Percentiles rank a stretch among this genome's conserved stretches.
Evolutionary conservation across 2,888 invertebrate species (phyloP).

Genomic region (Stenodema calcarata): DNA sequence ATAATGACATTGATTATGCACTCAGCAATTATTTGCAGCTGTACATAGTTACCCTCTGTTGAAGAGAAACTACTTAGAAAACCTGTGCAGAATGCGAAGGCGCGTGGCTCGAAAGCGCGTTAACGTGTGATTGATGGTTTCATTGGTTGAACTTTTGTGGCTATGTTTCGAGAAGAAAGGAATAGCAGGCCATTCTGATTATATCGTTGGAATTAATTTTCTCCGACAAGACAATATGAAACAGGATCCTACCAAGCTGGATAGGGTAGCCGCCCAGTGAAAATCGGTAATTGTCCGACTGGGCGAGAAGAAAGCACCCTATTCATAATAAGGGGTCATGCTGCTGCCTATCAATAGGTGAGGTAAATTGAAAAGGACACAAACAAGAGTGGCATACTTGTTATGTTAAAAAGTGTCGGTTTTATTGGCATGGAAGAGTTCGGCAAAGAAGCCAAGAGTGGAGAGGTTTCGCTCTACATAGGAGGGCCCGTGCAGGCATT

Average conservation of each 20-base stretch:
- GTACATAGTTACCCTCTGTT: not conserved
- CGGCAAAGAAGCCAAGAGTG: not conserved
- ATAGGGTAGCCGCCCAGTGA: not conserved
- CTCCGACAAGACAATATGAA: conserved; percentile 33
- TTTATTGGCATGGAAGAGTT: not conserved
- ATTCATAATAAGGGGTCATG: conserved; percentile 23
- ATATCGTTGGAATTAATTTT: conserved; percentile 43
- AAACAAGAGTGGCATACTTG: conserved; percentile 24
- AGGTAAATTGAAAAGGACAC: conserved; percentile 29
- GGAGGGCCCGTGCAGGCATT: conserved; percentile 17
- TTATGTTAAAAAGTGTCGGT: conserved; percentile 22
- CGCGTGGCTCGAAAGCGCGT: not conserved
- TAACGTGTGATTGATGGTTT: not conserved
- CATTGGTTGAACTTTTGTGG: not conserved
- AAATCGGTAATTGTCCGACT: conserved; percentile 41
- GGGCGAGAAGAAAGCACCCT: conserved; percentile 37
- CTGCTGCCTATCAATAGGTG: not conserved
- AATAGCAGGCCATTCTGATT: not conserved
- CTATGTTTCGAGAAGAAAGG: conserved; percentile 11
- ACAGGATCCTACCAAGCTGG: conserved; percentile 17
- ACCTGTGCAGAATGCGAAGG: not conserved
- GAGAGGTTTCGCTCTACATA: conserved; percentile 19
- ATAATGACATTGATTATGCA: too few relatives aligned
- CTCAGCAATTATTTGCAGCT: too few relatives aligned
- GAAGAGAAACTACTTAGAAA: not conserved